These are phyloP conservation scores for Iselma pallidipennis DNA, from an alignment of 2,888 invertebrate species.

Conservation along the genomic window DNA sequence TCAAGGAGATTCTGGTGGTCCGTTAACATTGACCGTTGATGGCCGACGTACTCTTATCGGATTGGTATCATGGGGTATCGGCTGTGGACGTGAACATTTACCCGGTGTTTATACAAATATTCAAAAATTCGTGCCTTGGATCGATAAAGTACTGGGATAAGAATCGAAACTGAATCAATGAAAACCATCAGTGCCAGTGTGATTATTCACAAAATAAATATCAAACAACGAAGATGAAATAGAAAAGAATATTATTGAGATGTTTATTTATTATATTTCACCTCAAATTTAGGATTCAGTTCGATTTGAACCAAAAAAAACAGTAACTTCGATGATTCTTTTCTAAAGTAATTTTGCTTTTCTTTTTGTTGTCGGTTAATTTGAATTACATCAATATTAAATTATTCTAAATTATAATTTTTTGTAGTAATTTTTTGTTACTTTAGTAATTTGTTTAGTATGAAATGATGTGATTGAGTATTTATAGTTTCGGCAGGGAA, in stretches of 20 bases:
- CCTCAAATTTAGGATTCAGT: conserved; percentile 6
- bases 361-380: background rate
- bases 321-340: no score
- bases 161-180: background rate
- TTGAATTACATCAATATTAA: conserved; percentile 19
- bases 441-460: conserved; percentile 6
- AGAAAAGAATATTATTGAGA: no score
- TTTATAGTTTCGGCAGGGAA: conserved; percentile 27
- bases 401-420: conserved; percentile 4
- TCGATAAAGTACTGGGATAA: conserved; percentile 78
- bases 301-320: conserved; percentile 20
- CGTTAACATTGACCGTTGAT: conserved; percentile 82
- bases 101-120: conserved; percentile 93
- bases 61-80: conserved; percentile 90
- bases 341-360: no score
- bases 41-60: conserved; percentile 87
- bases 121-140: conserved; percentile 91
- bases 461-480: conserved; percentile 26
- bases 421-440: conserved; percentile 10
- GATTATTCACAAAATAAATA: conserved; percentile 20
- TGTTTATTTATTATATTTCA: conserved; percentile 20
- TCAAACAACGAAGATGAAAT: conserved; percentile 6
- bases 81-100: conserved; percentile 85
- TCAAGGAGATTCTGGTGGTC: conserved; percentile 84
- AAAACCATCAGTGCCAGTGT: conserved; percentile 26